Conservation (phyloP, 1,140 invertebrate species). For the Cataglyphis hispanica region DNA sequence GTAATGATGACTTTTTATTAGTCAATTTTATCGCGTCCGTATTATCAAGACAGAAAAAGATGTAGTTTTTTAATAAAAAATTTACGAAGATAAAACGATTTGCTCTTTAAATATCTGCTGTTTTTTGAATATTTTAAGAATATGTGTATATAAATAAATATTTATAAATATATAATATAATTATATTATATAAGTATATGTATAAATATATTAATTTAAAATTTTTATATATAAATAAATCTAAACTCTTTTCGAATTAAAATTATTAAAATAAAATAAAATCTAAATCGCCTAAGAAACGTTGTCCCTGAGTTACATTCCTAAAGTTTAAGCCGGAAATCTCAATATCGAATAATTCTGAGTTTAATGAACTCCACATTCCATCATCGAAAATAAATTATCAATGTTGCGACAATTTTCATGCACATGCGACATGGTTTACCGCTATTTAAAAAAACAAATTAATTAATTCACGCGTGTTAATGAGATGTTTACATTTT, state of each 20-base stretch:
- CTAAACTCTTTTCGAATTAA: too few relatives aligned
- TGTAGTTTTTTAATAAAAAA: not conserved
- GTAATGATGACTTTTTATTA: not conserved
- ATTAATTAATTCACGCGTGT: not conserved
- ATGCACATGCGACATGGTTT: not conserved
- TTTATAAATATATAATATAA: too few relatives aligned
- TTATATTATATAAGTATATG: too few relatives aligned
- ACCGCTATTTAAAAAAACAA: not conserved
- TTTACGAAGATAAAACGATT: not conserved
- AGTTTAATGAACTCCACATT: not conserved
- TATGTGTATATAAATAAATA: too few relatives aligned
- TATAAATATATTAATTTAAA: not conserved
- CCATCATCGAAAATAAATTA: not conserved
- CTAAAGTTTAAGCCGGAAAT: not conserved
- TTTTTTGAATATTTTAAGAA: not conserved
- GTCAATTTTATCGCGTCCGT: not conserved
- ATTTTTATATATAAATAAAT: too few relatives aligned
- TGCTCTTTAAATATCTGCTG: not conserved
- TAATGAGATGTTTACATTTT: not conserved
- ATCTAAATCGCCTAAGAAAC: not conserved
- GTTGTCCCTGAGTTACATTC: not conserved
- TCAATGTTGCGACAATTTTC: not conserved
- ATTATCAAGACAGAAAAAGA: not conserved
- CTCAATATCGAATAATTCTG: not conserved
- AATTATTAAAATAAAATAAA: too few relatives aligned